A percentile compares a stretch with the other conserved stretches of the same genome.
These are phyloP conservation scores for Epicauta chinensis DNA, from an alignment of 1,140 invertebrate species.

Conservation along the genomic window DNA sequence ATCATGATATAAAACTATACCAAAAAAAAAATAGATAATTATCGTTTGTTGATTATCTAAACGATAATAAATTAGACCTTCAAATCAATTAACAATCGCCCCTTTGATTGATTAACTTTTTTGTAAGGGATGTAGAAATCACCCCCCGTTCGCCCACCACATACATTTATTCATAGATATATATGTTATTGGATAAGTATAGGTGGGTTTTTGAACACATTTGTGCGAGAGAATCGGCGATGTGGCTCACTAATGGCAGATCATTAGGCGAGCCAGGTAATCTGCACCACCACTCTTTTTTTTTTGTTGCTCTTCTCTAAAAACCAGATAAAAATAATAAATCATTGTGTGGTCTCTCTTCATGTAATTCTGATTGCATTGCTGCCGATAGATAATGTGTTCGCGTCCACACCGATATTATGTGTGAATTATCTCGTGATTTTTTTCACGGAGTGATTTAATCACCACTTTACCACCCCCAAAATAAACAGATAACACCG, in stretches of 20 bases:
- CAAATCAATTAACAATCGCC: too few species aligned
- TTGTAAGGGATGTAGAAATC: neutral
- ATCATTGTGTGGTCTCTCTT: conserved; percentile 33
- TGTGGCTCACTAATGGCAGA: conserved; percentile 27
- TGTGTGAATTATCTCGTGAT: too few species aligned
- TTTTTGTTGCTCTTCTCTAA: conserved; percentile 31
- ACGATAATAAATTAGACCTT: too few species aligned
- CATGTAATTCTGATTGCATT: conserved; percentile 30
- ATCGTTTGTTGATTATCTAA: too few species aligned
- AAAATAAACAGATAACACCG: conserved; percentile 14
- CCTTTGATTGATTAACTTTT: too few species aligned
- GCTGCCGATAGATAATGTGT: conserved; percentile 4
- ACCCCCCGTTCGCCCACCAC: too few species aligned
- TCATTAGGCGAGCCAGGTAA: conserved; percentile 34
- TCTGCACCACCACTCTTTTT: conserved; percentile 30
- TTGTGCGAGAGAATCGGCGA: too few species aligned
- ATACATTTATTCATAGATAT: neutral
- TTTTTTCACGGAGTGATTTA: too few species aligned
- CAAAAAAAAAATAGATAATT: too few species aligned
- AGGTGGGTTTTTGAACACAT: neutral
- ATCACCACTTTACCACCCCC: neutral
- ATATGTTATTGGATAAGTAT: neutral
- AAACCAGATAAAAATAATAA: conserved; percentile 35
- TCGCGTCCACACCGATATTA: too few species aligned
- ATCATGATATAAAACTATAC: too few species aligned